Base-by-base conservation (phyloP, 2,797 vertebrate genomes). In the Danio choprae region DNA sequence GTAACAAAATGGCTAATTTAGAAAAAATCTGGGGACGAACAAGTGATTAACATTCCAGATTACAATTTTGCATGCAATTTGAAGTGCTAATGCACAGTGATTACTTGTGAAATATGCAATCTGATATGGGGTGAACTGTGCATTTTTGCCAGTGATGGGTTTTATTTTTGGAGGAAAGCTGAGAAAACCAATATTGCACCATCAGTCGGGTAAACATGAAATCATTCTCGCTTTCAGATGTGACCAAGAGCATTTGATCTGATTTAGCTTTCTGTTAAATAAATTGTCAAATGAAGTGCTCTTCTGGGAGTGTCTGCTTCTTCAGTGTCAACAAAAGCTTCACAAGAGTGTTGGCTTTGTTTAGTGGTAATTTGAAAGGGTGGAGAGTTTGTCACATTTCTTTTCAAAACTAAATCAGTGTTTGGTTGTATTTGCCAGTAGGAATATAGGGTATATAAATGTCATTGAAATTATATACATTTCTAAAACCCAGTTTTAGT, bases 61-160 rank as follows among this genome's bases (percentile, higher is more conserved):
- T 78, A 73, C 60, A 60, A 81, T 82, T 83, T 84, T 71, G 78
- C 78, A 62, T 71, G 78, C 80, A 86, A 67, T 83, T 84, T 79
- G 72, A 68, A 44, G 63, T 36, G 51, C 59, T 86, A 63, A 81
- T 62, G 68, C 71, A 50, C 73, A 38, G 70, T 77, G 74, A 86
- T 74, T 79, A 63, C 77, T 86, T 51, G 29, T 58, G 60, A 81
- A 84, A 86, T 77, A 51, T 75, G 67, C 43, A 62, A 58, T 73
- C 46, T 65, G 60, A 74, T 80, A 53, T 60, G 69, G 50, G 20
- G 15, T 36, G 13, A 53, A 58, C 41, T 0, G 40, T 58, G 46
- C 0, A 3, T 56, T 56, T 65, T 22, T 56, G 40, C 16, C 12
- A 20, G 6, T 51, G 44, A 60, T 6, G 58, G 44, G 76, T 81